Base-by-base conservation (phyloP, 2,113 vertebrate species). In the Rhinoptilus africanus region DNA sequence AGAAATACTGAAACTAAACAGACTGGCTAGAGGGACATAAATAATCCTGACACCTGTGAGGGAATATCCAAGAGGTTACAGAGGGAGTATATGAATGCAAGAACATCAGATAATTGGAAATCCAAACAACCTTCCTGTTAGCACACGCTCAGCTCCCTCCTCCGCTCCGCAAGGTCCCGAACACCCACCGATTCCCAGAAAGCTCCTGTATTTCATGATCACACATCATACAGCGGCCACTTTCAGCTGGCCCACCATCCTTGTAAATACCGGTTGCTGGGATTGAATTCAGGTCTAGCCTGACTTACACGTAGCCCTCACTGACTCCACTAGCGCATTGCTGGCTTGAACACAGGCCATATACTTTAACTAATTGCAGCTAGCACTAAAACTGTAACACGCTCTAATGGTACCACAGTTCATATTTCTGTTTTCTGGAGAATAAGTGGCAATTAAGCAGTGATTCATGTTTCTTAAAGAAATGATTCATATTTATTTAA, bases 1-100 rank as follows among this genome's bases (percentile, higher is more conserved):
- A 74, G 62, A 78, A 79, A 75, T 67, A 79, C 34, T 32, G 77
- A 90, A 94, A 94, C 53, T 74, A 43, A 88, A 85, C 64, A 72
- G 48, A 64, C 43, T 69, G 51, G 57, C 73, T 60, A 69, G 20
- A 69, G 22, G 15, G 59, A 64, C 78, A 91, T 43, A 79, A 84
- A 81, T 68, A 75, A 51, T 39, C 18, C 75, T 71, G 47, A 80
- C 43, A 71, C 90, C 88, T 84, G 32, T 28, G 83, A 66, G 69
- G 85, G 78, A 94, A 89, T 92, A 92, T 57, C 72, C 67, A 88
- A 53, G 88, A 90, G 35, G 85, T 92, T 59, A 82, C 62, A 94
- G 66, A 82, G 60, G 67, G 72, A 95, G 88, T 71, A 54, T 34
- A 57, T 22, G 37, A 91, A 78, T 17, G 48, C 27, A 69, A 92